Evolutionary conservation across 2,888 invertebrate genomes (phyloP), one percentile per base, ranked within the genome.

Genomic region (Onchidella celtica): DNA sequence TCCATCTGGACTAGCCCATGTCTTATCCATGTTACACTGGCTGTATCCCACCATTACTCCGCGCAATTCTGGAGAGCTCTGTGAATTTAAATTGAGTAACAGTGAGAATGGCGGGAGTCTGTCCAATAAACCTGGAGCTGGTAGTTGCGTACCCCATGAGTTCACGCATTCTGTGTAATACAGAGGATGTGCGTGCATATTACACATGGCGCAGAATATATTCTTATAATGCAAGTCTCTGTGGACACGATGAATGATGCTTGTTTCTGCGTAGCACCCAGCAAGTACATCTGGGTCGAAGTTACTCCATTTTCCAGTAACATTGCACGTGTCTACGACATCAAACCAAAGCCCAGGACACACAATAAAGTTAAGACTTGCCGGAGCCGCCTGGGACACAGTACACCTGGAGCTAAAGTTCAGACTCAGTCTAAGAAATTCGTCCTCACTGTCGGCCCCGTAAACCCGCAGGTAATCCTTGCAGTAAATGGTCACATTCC

Each of bases 201-300:
- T 74, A 34, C 74, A 74, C n/a, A 74, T 34, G 59, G 74, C 74
- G 27, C 74, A 74, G 27, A 74, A 74, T 1, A 74, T 32, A n/a
- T 74, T 74, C 11, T 32, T 57, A 32, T 24, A 59, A 27, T 0
- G 3, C 4, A n/a, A 2, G 24, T 61, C n/a, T 14, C 11, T 1
- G 55, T 27, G 27, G n/a, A n/a, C 36, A 29, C 24, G 29, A 32
- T 57, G 24, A 11, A 34, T 29, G 21, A 66, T 29, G 2, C 11
- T 6, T 14, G 14, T 17, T 11, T 27, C 29, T 14, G 3, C 17
- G 32, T 14, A 11, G 27, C 74, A 74, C 14, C 36, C 32, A 11
- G 32, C 27, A 9, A 59, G 61, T 3, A 74, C 36, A 57, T 57
- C 74, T 4, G 29, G 32, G 59, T 74, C 74, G 34, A 24, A 36